Evolutionary conservation across 2,888 invertebrate genomes (phyloP).

Genomic region (Eilema sororculum): DNA sequence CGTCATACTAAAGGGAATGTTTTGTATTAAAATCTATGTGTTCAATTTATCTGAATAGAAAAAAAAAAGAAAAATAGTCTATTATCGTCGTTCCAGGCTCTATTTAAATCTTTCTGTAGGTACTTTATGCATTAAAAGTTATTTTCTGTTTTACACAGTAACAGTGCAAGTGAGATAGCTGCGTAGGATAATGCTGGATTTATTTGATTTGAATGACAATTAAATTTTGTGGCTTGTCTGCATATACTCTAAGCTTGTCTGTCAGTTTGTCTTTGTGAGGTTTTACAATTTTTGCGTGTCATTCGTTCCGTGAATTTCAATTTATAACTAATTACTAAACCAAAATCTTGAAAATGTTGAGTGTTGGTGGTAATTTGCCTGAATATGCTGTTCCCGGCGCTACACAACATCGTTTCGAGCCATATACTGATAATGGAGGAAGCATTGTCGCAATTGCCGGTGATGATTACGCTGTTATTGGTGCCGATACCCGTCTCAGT

Average conservation of each 20-base stretch:
- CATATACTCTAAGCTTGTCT: too few relatives aligned
- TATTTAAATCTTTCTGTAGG: neutral
- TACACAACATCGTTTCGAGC: slow-evolving; percentile 83
- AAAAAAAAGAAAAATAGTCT: too few relatives aligned
- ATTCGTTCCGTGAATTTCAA: slow-evolving; percentile 50
- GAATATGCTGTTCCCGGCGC: slow-evolving; percentile 85
- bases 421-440: slow-evolving; percentile 89
- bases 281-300: slow-evolving; percentile 67
- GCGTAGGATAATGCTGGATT: neutral
- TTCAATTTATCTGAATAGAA: too few relatives aligned
- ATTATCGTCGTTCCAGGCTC: neutral
- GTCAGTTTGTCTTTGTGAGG: neutral
- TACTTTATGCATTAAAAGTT: neutral
- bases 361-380: slow-evolving; percentile 72
- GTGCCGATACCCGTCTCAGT: slow-evolving; percentile 97
- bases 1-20: too few relatives aligned
- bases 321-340: neutral
- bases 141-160: neutral
- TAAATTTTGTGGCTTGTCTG: neutral
- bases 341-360: slow-evolving; percentile 65
- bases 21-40: too few relatives aligned
- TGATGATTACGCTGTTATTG: slow-evolving; percentile 97
- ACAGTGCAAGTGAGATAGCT: neutral
- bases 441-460: slow-evolving; percentile 98
- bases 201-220: slow-evolving; percentile 9